Percentiles rank a stretch among this genome's conserved stretches.
Evolutionary conservation across 2,797 vertebrate genomes (phyloP).

Genomic region (Channa striata): DNA sequence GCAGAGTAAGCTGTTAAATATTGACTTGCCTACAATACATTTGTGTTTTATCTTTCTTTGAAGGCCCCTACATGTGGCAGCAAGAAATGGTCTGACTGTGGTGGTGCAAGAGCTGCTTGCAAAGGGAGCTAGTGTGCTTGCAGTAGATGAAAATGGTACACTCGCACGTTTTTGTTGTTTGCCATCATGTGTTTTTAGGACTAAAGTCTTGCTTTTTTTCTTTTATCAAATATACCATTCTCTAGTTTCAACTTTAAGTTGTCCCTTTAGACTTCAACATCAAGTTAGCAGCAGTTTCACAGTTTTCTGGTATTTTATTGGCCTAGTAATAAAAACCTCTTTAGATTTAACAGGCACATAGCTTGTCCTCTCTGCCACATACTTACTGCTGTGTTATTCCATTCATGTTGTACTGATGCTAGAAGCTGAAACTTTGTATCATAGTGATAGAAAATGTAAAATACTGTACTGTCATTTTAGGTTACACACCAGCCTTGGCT

Average conservation of each 20-base stretch:
- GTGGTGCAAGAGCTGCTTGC: conserved; percentile 97
- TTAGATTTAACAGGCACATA: neutral
- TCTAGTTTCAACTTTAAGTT: neutral
- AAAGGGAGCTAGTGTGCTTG: conserved; percentile 96
- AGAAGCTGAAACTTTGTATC: neutral
- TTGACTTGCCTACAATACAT: neutral
- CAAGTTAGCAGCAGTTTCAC: neutral
- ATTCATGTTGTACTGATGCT: neutral
- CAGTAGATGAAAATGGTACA: conserved; percentile 98
- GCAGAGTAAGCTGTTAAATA: conserved; percentile 5
- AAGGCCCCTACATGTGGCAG: conserved; percentile 97
- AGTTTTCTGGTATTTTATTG: neutral
- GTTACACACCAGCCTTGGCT: conserved; percentile 97
- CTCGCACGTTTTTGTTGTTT: neutral
- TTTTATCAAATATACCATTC: neutral
- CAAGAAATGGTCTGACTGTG: conserved; percentile 96
- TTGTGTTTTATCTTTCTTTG: conserved; percentile 23
- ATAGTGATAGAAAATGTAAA: conserved; percentile 4
- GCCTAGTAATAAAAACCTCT: neutral
- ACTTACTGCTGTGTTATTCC: neutral
- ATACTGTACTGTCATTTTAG: conserved; percentile 69
- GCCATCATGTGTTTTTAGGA: neutral
- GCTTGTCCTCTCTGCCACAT: neutral
- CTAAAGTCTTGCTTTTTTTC: neutral
- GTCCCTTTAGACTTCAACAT: too few relatives aligned